Percentiles rank a stretch among this genome's conserved stretches.
Evolutionary conservation across 2,113 vertebrate genomes (phyloP).

Genomic region (Terrapene triunguis): DNA sequence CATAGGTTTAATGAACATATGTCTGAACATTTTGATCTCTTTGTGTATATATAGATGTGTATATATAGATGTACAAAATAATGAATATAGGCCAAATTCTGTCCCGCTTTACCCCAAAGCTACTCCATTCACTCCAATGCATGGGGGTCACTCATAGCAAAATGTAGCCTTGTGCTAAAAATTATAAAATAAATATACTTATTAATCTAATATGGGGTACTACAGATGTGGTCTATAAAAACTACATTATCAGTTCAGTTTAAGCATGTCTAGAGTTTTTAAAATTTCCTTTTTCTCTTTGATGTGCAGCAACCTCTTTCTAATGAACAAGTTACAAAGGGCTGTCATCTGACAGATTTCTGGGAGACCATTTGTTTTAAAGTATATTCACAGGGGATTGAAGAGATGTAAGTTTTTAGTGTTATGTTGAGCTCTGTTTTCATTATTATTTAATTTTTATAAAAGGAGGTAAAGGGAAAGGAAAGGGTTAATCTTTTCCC

Average conservation of each 20-base stretch:
- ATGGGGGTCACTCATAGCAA: background rate
- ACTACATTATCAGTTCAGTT: constrained; percentile 32
- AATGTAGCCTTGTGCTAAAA: background rate
- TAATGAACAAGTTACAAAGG: background rate
- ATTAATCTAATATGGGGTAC: background rate
- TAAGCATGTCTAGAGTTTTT: constrained; percentile 16
- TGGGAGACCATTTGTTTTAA: background rate
- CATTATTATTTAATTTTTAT: background rate
- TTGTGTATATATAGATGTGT: background rate
- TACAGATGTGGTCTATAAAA: constrained; percentile 6
- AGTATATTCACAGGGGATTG: background rate
- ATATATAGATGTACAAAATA: background rate
- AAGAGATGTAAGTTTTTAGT: background rate
- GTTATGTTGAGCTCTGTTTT: background rate
- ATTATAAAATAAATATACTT: background rate
- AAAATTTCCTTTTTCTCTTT: constrained; percentile 50
- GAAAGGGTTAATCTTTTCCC: background rate
- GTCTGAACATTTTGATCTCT: background rate
- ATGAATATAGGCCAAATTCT: background rate
- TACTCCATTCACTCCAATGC: background rate
- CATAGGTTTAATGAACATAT: background rate
- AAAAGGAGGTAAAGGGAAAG: background rate
- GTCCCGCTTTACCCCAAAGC: background rate
- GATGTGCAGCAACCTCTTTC: constrained; percentile 16
- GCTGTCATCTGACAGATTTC: background rate